These are phyloP conservation scores for Trachelus iudaicus DNA, from an alignment of 2,888 invertebrate genomes.

Conservation along the genomic window DNA sequence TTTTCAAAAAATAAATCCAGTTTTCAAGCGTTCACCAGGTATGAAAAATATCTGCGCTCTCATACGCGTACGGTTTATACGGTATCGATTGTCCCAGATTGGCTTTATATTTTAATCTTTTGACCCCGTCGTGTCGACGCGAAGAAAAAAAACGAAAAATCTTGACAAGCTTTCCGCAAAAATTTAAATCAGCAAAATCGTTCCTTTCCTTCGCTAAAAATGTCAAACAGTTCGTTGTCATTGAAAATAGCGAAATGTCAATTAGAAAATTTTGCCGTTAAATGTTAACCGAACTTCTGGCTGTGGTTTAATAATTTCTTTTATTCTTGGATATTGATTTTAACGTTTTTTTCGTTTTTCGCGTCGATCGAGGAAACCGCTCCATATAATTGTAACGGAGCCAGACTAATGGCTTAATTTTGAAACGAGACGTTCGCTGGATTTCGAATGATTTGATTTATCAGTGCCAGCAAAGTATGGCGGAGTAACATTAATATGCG, in stretches of 20 bases:
- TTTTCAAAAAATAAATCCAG: neutral
- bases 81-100: conserved; percentile 45
- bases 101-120: conserved; percentile 24
- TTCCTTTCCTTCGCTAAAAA: neutral
- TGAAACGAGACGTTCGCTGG: neutral
- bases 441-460: neutral
- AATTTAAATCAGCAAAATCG: conserved; percentile 27
- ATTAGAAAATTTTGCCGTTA: neutral
- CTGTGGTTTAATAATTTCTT: no score
- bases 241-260: neutral
- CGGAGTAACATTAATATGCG: neutral
- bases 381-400: no score
- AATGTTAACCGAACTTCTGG: no score
- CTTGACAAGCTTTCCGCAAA: conserved; percentile 32
- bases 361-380: no score
- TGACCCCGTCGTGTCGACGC: neutral
- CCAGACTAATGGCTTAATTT: neutral
- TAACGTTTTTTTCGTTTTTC: no score
- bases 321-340: no score
- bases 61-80: conserved; percentile 9
- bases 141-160: conserved; percentile 16
- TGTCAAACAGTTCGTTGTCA: no score
- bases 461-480: neutral
- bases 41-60: conserved; percentile 15
- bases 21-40: neutral